phyloP scores from a whole-genome alignment of 2,113 vertebrate species.

The Pithys albifrons region DNA sequence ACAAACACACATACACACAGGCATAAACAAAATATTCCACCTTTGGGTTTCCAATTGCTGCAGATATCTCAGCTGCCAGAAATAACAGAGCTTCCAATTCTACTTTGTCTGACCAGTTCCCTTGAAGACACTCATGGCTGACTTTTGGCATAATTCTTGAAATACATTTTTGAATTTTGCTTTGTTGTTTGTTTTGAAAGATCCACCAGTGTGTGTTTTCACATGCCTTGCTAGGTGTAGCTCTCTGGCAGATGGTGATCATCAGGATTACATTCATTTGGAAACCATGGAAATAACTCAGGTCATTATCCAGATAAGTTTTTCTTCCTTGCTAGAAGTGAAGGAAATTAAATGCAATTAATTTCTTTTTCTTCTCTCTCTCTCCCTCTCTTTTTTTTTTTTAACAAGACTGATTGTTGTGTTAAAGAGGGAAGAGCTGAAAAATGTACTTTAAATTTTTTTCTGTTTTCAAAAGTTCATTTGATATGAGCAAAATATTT shows the following conservation, averaged over 20 bases:
- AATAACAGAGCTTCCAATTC: slow-evolving; percentile 16
- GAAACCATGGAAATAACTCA: slow-evolving; percentile 40
- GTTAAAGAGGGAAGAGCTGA: not conserved
- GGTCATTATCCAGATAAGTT: slow-evolving; percentile 23
- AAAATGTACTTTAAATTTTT: not conserved
- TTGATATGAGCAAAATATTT: slow-evolving; percentile 46
- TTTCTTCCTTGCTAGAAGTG: not conserved
- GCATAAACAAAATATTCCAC: not conserved
- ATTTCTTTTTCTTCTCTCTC: not conserved
- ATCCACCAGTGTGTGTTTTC: not conserved
- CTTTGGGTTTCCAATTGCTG: not conserved
- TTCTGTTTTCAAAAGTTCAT: slow-evolving; percentile 25
- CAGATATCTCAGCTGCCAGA: not conserved
- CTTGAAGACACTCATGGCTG: not conserved
- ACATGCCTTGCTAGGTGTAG: not conserved
- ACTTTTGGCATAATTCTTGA: not conserved
- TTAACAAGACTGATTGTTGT: not conserved
- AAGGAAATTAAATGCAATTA: not conserved
- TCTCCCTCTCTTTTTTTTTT: not conserved
- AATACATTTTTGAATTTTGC: slow-evolving; percentile 9
- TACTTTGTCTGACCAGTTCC: not conserved
- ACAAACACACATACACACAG: not conserved
- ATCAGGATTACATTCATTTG: not conserved
- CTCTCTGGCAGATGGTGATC: not conserved
- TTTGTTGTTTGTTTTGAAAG: not conserved